Percentiles rank a stretch among this genome's conserved stretches.
Conservation (phyloP, 2,797 vertebrate species). For the Gallinago stenura region DNA sequence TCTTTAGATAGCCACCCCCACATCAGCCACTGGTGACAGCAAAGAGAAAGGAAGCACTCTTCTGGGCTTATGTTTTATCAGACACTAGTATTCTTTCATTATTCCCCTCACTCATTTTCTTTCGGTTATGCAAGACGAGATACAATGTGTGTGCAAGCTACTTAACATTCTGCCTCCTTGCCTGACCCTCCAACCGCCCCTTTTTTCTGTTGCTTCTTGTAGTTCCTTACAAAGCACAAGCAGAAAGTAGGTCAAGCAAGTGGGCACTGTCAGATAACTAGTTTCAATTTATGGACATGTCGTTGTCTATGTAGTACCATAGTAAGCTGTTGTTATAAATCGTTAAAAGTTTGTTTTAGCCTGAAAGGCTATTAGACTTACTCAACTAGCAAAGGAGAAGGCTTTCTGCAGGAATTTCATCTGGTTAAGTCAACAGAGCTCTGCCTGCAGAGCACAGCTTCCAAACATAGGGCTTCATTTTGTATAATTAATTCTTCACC, state of each 20-base stretch:
- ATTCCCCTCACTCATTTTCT: not conserved
- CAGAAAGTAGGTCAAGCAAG: conserved; percentile 44
- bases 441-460: not conserved
- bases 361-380: conserved; percentile 38
- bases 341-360: conserved; percentile 52
- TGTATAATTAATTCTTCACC: not conserved
- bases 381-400: not conserved
- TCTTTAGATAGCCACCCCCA: not conserved
- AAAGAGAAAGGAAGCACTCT: not conserved
- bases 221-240: not conserved
- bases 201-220: not conserved
- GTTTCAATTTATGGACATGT: conserved; percentile 1
- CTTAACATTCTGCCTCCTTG: not conserved
- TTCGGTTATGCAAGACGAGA: not conserved
- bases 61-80: not conserved
- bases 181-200: not conserved
- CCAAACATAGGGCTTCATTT: not conserved
- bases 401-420: conserved; percentile 47
- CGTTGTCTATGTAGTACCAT: conserved; percentile 23
- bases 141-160: accelerated
- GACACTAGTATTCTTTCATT: not conserved
- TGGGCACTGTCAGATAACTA: not conserved
- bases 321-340: conserved; percentile 34
- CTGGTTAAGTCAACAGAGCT: conserved; percentile 6
- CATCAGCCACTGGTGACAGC: not conserved